Base-by-base conservation (phyloP, 2,888 invertebrate species). In the Axea sp. region DNA sequence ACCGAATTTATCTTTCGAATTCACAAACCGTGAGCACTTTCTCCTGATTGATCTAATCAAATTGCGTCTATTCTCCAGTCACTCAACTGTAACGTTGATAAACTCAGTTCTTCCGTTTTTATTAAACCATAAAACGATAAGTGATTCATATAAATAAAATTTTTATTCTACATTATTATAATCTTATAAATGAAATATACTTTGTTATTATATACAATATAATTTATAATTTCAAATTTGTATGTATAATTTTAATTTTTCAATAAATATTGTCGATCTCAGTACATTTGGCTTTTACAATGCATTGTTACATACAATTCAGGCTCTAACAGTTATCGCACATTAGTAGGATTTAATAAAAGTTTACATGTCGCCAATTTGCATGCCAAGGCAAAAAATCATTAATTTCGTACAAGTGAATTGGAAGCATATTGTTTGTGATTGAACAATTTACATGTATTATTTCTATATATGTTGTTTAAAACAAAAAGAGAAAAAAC, bases 261-360 rank as follows among this genome's bases (percentile, higher is more conserved):
- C 19, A 28, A 60, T 31, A 11, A 22, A 12, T 39, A 49, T 57
- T 39, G 49, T 39, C 31, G 39, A 62, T 49, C 39, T 49, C 49
- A 62, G 31, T 26, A 31, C 4, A 26, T 37, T 47, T 35, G 28
- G 8, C 22, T 33, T 24, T 33, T n/a, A 57, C 19, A 8, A 24
- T 57, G 24, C 24, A 41, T 31, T 30, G 9, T 35, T 17, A 41
- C 8, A 7, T 39, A 17, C 35, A 59, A 35, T 30, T 47, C 47
- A 60, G 35, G 37, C 19, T 28, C 31, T 35, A 64, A 47, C 26
- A 55, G 35, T 37, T 45, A 55, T 39, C 57, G 55, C 67, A 47
- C 47, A 45, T 14, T 22, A 41, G 17, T 51, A 51, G 11, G 30
- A 6, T 51, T 51, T 41, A 64, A 51, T 24, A 31, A 24, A 26